Evolutionary conservation across 1,140 invertebrate species (phyloP).

Genomic region (Dendroctonus valens): DNA sequence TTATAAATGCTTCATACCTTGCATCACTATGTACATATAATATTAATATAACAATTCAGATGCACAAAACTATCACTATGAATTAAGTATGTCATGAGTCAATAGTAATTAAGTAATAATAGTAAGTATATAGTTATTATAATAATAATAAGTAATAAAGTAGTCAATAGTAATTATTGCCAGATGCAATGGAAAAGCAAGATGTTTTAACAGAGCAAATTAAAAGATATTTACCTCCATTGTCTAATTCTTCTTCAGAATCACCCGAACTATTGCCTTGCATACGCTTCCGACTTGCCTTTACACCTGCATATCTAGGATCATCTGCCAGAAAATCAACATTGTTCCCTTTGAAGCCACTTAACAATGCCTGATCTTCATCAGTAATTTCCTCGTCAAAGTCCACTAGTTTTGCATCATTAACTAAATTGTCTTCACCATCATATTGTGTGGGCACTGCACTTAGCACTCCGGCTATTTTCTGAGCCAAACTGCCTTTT

Average conservation of each 20-base stretch:
- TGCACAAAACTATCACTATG: too few relatives aligned
- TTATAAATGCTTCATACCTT: too few relatives aligned
- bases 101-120: too few relatives aligned
- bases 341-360: constrained; percentile 64
- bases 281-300: constrained; percentile 58
- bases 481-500: constrained; percentile 54
- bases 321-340: constrained; percentile 67
- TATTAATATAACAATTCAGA: too few relatives aligned
- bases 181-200: too few relatives aligned
- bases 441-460: constrained; percentile 55
- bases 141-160: too few relatives aligned
- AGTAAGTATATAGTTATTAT: too few relatives aligned
- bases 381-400: constrained; percentile 52
- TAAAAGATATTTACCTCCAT: too few relatives aligned
- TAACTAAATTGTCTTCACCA: constrained; percentile 56
- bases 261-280: constrained; percentile 35
- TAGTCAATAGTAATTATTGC: too few relatives aligned
- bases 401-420: constrained; percentile 51
- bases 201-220: too few relatives aligned
- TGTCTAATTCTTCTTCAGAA: constrained; percentile 38
- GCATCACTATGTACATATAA: too few relatives aligned
- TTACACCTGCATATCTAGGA: constrained; percentile 70
- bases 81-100: too few relatives aligned
- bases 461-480: constrained; percentile 59
- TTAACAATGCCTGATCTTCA: constrained; percentile 54